Percentiles rank a stretch among this genome's conserved stretches.
phyloP scores from a whole-genome alignment of 1,140 invertebrate species.

The Phymorhynchus buccinoides region DNA sequence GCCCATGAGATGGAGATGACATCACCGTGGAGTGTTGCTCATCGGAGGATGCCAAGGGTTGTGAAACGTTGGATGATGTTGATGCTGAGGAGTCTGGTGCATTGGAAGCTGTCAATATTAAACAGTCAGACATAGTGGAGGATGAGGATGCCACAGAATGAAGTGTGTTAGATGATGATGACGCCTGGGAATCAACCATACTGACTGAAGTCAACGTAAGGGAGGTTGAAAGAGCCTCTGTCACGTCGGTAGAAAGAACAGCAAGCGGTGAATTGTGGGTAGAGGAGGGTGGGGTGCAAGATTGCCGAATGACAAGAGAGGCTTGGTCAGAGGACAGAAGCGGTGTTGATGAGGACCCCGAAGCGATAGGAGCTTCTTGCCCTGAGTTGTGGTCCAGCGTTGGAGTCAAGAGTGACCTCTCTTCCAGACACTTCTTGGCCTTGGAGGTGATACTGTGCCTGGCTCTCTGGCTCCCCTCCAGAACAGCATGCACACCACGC shows the following conservation, averaged over 20 bases:
- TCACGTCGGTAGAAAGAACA: neutral
- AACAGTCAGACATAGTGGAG: too few relatives aligned
- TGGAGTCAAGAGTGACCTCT: slow-evolving; percentile 1
- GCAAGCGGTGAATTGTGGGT: neutral
- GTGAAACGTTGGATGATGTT: too few relatives aligned
- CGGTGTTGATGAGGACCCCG: neutral
- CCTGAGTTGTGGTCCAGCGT: neutral
- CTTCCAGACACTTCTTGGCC: slow-evolving; percentile 39
- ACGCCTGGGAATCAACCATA: too few relatives aligned
- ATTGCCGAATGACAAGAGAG: neutral
- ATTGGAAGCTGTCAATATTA: too few relatives aligned
- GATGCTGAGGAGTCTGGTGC: too few relatives aligned
- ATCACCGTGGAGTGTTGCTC: too few relatives aligned
- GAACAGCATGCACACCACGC: slow-evolving; percentile 2
- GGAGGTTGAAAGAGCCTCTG: neutral
- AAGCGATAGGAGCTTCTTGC: neutral
- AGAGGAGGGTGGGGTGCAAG: neutral
- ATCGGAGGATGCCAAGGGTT: too few relatives aligned
- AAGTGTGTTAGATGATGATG: too few relatives aligned
- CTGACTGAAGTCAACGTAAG: too few relatives aligned
- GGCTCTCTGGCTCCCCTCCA: slow-evolving; percentile 20
- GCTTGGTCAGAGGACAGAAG: neutral
- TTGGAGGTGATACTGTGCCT: slow-evolving; percentile 11
- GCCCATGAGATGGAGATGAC: too few relatives aligned
- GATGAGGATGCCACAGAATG: too few relatives aligned